phyloP scores from a whole-genome alignment of 2,797 vertebrate species.

The Leptodactylus fallax region DNA sequence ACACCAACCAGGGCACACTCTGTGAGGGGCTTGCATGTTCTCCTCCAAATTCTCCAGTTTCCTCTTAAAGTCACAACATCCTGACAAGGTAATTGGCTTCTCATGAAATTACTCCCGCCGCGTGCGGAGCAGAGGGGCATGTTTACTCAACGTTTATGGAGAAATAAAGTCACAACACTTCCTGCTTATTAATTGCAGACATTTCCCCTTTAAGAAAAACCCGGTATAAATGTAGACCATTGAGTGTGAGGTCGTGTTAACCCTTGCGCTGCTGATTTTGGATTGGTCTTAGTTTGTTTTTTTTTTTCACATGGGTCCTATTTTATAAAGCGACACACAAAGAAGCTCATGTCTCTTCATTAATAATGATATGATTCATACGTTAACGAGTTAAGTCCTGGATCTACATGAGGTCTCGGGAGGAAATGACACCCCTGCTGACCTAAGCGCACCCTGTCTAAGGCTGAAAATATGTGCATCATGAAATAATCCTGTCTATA shows the following conservation, averaged over 20 bases:
- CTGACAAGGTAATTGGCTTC: constrained; percentile 26
- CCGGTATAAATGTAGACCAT: neutral
- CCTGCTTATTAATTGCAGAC: constrained; percentile 27
- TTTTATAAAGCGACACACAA: neutral
- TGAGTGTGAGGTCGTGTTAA: neutral
- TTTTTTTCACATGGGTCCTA: neutral
- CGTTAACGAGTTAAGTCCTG: constrained; percentile 37
- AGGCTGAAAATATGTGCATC: constrained; percentile 67
- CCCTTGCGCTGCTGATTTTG: neutral
- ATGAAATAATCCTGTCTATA: constrained; percentile 65
- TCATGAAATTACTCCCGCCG: neutral
- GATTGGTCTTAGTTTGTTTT: neutral
- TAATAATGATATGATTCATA: constrained; percentile 44
- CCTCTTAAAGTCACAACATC: constrained; percentile 29
- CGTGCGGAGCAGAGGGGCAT: neutral
- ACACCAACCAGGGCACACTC: neutral
- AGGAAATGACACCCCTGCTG: constrained; percentile 34
- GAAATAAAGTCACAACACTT: constrained; percentile 12
- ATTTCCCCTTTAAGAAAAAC: constrained; percentile 14
- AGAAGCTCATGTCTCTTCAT: constrained; percentile 3
- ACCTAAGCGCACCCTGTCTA: constrained; percentile 60
- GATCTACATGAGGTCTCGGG: neutral
- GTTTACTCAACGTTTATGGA: neutral
- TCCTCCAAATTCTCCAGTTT: constrained; percentile 31
- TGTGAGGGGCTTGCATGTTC: neutral